phyloP scores from a whole-genome alignment of 2,888 invertebrate genomes.

The Cosmia pyralina region DNA sequence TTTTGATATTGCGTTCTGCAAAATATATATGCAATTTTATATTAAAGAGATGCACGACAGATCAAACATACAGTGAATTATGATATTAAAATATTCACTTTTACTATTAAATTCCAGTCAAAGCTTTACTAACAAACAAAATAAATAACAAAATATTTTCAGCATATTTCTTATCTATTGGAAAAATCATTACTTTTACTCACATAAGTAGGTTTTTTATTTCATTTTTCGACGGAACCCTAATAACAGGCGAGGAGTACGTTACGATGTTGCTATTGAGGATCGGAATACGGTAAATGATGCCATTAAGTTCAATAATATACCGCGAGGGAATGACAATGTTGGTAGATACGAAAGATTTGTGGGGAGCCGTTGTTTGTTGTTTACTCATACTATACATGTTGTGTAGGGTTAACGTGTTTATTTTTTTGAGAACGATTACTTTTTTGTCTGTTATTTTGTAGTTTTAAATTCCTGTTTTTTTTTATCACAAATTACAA shows the following conservation, averaged over 20 bases:
- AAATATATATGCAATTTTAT: slow-evolving; percentile 3
- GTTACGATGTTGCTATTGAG: slow-evolving; percentile 76
- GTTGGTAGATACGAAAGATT: slow-evolving; percentile 71
- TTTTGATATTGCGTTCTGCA: slow-evolving; percentile 6
- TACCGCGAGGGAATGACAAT: slow-evolving; percentile 80
- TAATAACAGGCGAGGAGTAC: slow-evolving; percentile 72
- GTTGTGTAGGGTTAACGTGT: slow-evolving; percentile 28
- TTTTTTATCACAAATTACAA: too few relatives aligned
- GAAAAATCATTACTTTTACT: slow-evolving; percentile 30
- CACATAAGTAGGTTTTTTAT: slow-evolving; percentile 16
- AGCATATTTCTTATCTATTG: slow-evolving; percentile 30
- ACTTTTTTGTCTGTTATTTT: not conserved
- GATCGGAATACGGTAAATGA: slow-evolving; percentile 84
- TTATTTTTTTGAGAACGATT: slow-evolving; percentile 10
- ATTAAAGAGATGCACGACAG: not conserved
- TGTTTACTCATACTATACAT: slow-evolving; percentile 32
- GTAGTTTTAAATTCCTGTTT: not conserved
- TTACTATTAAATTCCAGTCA: not conserved
- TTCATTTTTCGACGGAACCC: slow-evolving; percentile 61
- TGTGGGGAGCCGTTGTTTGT: slow-evolving; percentile 63
- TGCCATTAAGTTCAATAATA: slow-evolving; percentile 86
- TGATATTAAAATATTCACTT: too few relatives aligned
- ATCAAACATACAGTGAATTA: not conserved
- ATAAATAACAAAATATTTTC: slow-evolving; percentile 2
- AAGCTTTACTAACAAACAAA: slow-evolving; percentile 8